Percentiles rank a stretch among this genome's conserved stretches.
These are phyloP conservation scores for Desmophyllum pertusum DNA, from an alignment of 92 coral and sea anemone species.

Conservation along the genomic window DNA sequence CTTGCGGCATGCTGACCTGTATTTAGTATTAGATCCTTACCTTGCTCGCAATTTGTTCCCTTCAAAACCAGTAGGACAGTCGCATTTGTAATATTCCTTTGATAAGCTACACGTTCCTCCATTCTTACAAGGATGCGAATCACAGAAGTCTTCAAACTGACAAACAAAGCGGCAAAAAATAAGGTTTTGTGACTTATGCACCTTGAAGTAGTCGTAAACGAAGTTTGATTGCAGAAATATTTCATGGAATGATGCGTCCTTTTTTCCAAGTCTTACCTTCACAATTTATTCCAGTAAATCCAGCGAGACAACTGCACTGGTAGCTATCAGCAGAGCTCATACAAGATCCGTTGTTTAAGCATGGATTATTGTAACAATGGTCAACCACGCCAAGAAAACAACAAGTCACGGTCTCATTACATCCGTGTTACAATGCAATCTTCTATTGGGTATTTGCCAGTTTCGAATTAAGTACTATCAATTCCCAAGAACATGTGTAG, in stretches of 20 bases:
- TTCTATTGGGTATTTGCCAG: no score
- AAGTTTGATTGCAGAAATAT: no score
- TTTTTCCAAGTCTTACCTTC: background rate
- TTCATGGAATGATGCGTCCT: background rate
- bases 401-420: background rate
- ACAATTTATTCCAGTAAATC: slow-evolving; percentile 2
- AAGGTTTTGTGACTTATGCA: no score
- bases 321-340: background rate
- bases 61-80: slow-evolving; percentile 1
- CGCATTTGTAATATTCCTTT: background rate
- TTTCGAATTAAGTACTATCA: no score
- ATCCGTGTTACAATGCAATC: no score
- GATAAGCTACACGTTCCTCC: background rate
- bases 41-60: slow-evolving; percentile 21
- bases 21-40: no score
- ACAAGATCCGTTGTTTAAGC: slow-evolving; percentile 11
- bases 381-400: background rate
- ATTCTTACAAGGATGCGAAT: slow-evolving; percentile 18
- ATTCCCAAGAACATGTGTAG: no score
- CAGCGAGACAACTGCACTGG: background rate
- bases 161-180: background rate
- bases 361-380: background rate
- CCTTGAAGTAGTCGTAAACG: no score
- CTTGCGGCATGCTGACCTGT: no score
- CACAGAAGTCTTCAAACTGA: slow-evolving; percentile 16